A percentile compares a stretch with the other conserved stretches of the same genome.
phyloP scores from a whole-genome alignment of 2,797 vertebrate species.

The Erpetoichthys calabaricus region DNA sequence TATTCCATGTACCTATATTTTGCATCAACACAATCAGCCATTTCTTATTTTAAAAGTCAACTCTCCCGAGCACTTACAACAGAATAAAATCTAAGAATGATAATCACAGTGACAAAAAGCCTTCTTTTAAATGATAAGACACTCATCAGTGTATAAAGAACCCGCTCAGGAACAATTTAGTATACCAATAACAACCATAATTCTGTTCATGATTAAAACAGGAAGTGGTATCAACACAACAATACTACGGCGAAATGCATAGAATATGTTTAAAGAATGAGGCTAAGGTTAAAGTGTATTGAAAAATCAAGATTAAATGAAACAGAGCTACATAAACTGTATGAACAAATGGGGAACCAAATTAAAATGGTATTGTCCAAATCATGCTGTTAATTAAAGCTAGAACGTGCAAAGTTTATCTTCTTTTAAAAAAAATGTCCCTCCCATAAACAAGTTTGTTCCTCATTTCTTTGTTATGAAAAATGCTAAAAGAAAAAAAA shows the following conservation, averaged over 20 bases:
- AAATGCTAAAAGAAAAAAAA: slow-evolving; percentile 47
- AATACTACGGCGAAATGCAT: slow-evolving; percentile 9
- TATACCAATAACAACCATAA: slow-evolving; percentile 11
- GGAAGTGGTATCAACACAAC: slow-evolving; percentile 11
- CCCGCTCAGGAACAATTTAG: slow-evolving; percentile 41
- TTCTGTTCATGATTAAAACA: slow-evolving; percentile 4
- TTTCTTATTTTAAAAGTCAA: slow-evolving; percentile 42
- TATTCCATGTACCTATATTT: slow-evolving; percentile 37
- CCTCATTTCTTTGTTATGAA: slow-evolving; percentile 66
- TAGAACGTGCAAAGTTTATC: slow-evolving; percentile 73
- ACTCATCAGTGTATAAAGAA: slow-evolving; percentile 41
- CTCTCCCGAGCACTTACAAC: slow-evolving; percentile 39
- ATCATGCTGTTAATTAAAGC: slow-evolving; percentile 80
- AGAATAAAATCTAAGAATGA: slow-evolving; percentile 29
- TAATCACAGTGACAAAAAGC: slow-evolving; percentile 33
- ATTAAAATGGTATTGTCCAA: slow-evolving; percentile 38
- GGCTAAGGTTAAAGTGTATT: slow-evolving; percentile 13
- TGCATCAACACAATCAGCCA: slow-evolving; percentile 29
- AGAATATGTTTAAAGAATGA: slow-evolving; percentile 14
- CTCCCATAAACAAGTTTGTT: slow-evolving; percentile 64
- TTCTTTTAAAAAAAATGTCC: slow-evolving; percentile 28
- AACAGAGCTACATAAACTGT: slow-evolving; percentile 22
- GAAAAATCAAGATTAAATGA: slow-evolving; percentile 12
- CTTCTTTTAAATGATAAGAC: slow-evolving; percentile 40
- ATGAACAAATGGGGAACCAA: slow-evolving; percentile 29